Base-by-base conservation (phyloP, 1,140 invertebrate species). In the Drosophila rufa region DNA sequence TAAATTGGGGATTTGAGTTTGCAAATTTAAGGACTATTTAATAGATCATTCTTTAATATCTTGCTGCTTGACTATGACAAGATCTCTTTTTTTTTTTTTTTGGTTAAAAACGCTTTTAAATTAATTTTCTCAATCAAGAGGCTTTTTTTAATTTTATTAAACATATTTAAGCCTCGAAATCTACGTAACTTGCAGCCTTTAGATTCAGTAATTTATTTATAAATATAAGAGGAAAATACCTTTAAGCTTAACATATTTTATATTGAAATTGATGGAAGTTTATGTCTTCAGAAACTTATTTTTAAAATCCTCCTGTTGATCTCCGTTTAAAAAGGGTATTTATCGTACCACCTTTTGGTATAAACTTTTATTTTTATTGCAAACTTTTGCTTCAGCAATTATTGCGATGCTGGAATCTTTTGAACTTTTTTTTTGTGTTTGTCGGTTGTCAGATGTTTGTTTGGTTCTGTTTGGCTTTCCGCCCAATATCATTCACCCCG, bases 391-490 rank as follows among this genome's bases (percentile, higher is more conserved):
- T 25, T 45, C 40, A 33, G 30, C 67, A 73, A 73, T 74, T 43
- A 73, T 73, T 73, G 45, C 53, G 30, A 60, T 73, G 3, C 33
- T 38, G 17, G 15, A 60, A 60, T 74, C 70, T 60, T 86, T 75
- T 65, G 59, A 70, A 70, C 78, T 80, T 59, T 60, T 48, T 48
- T 25, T 55, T 36, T 36, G 7, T 65, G 67, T 45, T 60, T 55
- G 43, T 43, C 51, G 53, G 60, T 40, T 55, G 43, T 76, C 46
- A 48, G 55, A 51, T 76, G 53, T 71, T 68, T 59, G 58, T 47
- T 45, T 36, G 22, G 33, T 60, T 81, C 48, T 67, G 38, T 71
- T 81, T 80, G 53, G 60, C 59, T 78, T 53, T 27, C 43, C 43
- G 22, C 33, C 42, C 68, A 74, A 74, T 73, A 73, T 43, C 38